phyloP scores from a whole-genome alignment of 2,113 vertebrate species.

The Willisornis vidua region DNA sequence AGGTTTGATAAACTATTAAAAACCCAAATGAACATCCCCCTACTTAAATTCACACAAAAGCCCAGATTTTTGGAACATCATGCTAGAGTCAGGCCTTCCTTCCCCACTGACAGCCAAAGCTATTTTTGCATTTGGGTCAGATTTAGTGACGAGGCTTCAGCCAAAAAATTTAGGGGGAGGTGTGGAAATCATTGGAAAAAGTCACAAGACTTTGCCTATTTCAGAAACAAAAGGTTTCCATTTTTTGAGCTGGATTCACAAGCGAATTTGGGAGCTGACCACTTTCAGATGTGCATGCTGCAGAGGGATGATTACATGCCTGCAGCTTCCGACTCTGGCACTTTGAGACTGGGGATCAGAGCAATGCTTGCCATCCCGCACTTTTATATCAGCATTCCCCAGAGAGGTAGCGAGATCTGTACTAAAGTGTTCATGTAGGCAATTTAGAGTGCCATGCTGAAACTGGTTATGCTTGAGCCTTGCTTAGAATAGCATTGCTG shows the following conservation, averaged over 20 bases:
- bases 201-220: not conserved
- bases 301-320: not conserved
- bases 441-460: not conserved
- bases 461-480: fast-evolving
- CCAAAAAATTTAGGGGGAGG: not conserved
- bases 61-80: slow-evolving; percentile 29
- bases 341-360: fast-evolving
- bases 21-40: not conserved
- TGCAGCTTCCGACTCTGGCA: not conserved
- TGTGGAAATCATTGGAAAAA: not conserved
- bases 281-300: not conserved
- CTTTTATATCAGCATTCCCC: not conserved
- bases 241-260: not conserved
- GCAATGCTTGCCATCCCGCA: fast-evolving
- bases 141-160: slow-evolving; percentile 15
- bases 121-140: slow-evolving; percentile 52
- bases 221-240: slow-evolving; percentile 52
- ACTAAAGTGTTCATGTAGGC: not conserved
- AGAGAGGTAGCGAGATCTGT: not conserved
- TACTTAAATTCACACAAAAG: slow-evolving; percentile 26
- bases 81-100: not conserved
- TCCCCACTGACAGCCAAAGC: slow-evolving; percentile 2
- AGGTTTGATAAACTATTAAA: slow-evolving; percentile 20
- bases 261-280: slow-evolving; percentile 27
- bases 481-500: not conserved